Percentiles rank a stretch among this genome's conserved stretches.
Evolutionary conservation across 2,797 vertebrate species (phyloP).

Genomic region (Labroides dimidiatus): DNA sequence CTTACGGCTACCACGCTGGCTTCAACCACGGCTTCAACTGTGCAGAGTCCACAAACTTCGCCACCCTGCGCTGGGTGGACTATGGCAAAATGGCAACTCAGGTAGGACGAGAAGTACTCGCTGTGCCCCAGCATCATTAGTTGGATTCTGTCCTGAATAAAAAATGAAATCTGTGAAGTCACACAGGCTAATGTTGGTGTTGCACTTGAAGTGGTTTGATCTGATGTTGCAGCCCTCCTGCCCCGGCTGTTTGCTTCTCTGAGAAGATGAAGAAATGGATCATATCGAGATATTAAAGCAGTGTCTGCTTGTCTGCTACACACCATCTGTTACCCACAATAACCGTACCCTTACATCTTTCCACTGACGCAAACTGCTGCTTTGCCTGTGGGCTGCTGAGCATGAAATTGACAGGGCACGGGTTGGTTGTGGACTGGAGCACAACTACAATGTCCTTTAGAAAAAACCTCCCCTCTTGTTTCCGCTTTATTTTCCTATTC

Average conservation of each 20-base stretch:
- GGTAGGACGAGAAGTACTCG: conserved; percentile 73
- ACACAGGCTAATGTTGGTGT: conserved; percentile 8
- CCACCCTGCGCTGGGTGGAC: conserved; percentile 96
- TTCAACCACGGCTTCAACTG: conserved; percentile 99
- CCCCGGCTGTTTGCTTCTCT: conserved; percentile 39
- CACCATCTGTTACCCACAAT: conserved; percentile 63
- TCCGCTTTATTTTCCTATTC: conserved; percentile 59
- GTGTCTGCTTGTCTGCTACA: conserved; percentile 47
- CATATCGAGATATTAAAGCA: conserved; percentile 57
- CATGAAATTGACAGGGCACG: conserved; percentile 85
- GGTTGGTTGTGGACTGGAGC: conserved; percentile 57
- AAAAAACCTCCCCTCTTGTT: conserved; percentile 41
- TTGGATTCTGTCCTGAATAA: neutral
- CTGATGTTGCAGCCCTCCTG: conserved; percentile 34
- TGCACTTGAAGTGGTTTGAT: conserved; percentile 18
- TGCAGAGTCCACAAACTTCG: conserved; percentile 98
- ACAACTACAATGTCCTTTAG: conserved; percentile 55
- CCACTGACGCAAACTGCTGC: conserved; percentile 61
- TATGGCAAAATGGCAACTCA: conserved; percentile 97
- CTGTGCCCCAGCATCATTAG: no score
- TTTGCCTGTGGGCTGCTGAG: conserved; percentile 74
- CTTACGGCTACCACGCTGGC: conserved; percentile 96
- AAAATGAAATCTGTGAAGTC: neutral
- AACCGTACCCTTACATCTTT: conserved; percentile 54
- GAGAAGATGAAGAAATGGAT: conserved; percentile 52